Percentiles rank a stretch among this genome's conserved stretches.
phyloP scores from a whole-genome alignment of 2,888 invertebrate genomes.

The Helleia helle region DNA sequence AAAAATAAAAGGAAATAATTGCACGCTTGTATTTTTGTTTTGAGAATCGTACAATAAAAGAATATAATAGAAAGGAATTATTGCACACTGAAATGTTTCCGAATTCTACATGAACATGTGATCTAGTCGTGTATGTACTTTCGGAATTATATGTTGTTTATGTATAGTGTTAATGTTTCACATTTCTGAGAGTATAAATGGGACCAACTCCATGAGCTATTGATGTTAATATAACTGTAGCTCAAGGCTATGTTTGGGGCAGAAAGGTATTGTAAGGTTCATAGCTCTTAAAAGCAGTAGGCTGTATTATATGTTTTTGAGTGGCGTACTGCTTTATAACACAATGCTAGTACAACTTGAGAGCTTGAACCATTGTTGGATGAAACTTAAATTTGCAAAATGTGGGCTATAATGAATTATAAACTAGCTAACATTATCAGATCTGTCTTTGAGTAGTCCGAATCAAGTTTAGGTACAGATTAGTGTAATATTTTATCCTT shows the following conservation, averaged over 20 bases:
- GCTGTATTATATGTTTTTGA: conserved; percentile 71
- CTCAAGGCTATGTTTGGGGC: conserved; percentile 28
- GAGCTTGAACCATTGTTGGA: conserved; percentile 43
- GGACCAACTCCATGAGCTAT: conserved; percentile 68
- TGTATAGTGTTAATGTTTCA: conserved; percentile 61
- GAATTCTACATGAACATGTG: conserved; percentile 73
- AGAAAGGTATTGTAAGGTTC: conserved; percentile 37
- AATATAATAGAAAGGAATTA: conserved; percentile 17
- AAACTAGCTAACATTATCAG: conserved; percentile 46
- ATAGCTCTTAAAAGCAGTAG: conserved; percentile 53
- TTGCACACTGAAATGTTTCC: conserved; percentile 71
- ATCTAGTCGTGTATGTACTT: conserved; percentile 74
- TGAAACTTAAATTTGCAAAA: conserved; percentile 4
- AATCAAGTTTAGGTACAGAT: neutral
- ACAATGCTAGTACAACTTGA: conserved; percentile 54
- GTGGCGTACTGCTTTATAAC: conserved; percentile 56
- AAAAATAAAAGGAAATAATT: neutral
- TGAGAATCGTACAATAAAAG: neutral
- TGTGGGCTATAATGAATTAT: conserved; percentile 10
- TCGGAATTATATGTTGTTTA: conserved; percentile 69
- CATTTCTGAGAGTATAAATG: conserved; percentile 55
- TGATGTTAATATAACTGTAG: conserved; percentile 35
- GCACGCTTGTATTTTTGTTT: neutral
- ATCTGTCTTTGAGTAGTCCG: conserved; percentile 40
- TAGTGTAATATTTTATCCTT: conserved; percentile 6